Evolutionary conservation across 2,888 invertebrate species (phyloP), one percentile per base, ranked within the genome.

Genomic region (Drosophila villosipedis): DNA sequence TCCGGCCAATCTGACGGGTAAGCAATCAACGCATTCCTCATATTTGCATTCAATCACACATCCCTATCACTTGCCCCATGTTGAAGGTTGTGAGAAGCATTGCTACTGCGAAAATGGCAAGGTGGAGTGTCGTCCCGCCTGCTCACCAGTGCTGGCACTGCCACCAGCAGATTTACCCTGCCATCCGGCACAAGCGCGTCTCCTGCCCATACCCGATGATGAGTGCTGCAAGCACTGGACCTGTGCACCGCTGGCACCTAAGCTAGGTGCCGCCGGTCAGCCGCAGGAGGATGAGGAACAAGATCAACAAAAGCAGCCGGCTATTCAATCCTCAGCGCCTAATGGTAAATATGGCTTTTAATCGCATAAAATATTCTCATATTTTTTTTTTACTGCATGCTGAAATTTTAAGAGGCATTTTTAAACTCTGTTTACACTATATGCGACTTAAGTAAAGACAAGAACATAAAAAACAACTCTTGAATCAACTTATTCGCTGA

Each of bases 81-180:
- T 12, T 30, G 5, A 75, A 93, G 97, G 97, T 60, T 98, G 98
- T 90, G 97, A 97, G 76, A 95, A 96, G 82, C 95, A 96, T 81
- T 98, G 98, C 91, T 97, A 96, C 92, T 98, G 98, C 91, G 97
- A 98, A 92, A 96, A 96, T 92, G 97, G 98, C 22, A 97, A 96
- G 79, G 94, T 98, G 25, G 96, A 97, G 74, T 98, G 98, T 88
- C 96, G 96, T 79, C 96, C 96, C 43, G 95, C 96, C 19, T 98
- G 98, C 93, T 95, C 96, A 3, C 96, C 96, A 0, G 95, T 98
- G 0, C 94, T 97, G 1, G 95, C 96, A 0, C 86, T 96, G 35
- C 98, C 98, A 0, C 98, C 98, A 0, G 94, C 95, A 37, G 95
- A 95, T 64, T 93, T 98, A 68, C 95, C 95, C 2, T 98, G 98